Conservation (phyloP, 2,797 vertebrate species). For the Meda fulgida region DNA sequence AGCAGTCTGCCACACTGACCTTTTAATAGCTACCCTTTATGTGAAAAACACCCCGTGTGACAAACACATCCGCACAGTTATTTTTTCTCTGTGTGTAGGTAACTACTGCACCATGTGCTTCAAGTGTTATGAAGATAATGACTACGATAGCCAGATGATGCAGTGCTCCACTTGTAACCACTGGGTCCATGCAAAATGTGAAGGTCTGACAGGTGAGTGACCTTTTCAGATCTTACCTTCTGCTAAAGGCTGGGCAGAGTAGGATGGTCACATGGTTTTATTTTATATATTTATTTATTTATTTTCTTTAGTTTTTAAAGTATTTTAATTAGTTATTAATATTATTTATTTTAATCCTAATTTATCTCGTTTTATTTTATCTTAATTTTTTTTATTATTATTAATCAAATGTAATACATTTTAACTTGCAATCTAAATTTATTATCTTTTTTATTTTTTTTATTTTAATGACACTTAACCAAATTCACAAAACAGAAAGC, state of each 20-base stretch:
- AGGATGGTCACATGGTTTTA: background rate
- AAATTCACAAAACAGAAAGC: background rate
- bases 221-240: background rate
- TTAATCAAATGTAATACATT: background rate
- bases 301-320: background rate
- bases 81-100: conserved; percentile 70
- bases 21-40: background rate
- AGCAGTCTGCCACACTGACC: background rate
- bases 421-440: background rate
- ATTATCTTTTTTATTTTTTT: no score
- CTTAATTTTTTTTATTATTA: no score
- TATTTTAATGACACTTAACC: background rate
- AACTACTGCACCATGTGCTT: conserved; percentile 95
- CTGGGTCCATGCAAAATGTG: conserved; percentile 94
- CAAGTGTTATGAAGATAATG: conserved; percentile 93
- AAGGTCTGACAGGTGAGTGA: conserved; percentile 86
- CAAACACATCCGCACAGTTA: background rate
- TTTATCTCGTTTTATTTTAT: background rate
- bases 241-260: background rate
- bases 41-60: background rate
- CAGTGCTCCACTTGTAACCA: conserved; percentile 92
- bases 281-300: background rate
- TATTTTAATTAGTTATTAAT: background rate
- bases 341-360: background rate
- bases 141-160: conserved; percentile 96